Evolutionary conservation across 2,797 vertebrate species (phyloP).

Genomic region (Hyperoplus lanceolatus): DNA sequence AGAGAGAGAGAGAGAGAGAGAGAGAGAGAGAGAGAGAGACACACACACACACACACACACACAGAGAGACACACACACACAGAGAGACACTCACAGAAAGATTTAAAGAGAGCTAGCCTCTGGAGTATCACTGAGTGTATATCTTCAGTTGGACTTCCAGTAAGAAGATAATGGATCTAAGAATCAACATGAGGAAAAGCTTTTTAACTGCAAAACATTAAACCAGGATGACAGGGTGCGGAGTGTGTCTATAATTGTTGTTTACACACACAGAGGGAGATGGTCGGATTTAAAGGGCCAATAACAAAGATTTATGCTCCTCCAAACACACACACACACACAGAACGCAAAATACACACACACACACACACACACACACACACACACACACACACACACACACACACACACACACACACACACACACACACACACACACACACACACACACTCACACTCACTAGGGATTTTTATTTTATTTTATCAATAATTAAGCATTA

Average conservation of each 20-base stretch:
- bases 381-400: no score
- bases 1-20: not conserved
- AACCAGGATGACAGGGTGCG: not conserved
- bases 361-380: not conserved
- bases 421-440: no score
- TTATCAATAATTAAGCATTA: no score
- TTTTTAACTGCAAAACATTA: not conserved
- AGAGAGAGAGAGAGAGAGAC: not conserved
- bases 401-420: no score
- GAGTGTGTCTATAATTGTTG: not conserved
- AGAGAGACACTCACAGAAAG: no score
- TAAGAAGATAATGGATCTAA: constrained; percentile 22
- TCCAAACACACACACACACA: not conserved
- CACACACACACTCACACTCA: no score
- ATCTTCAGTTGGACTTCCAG: constrained; percentile 32
- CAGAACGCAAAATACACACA: no score
- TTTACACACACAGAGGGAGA: not conserved
- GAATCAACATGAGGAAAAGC: not conserved
- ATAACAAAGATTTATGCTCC: not conserved
- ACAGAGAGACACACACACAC: no score
- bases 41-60: no score
- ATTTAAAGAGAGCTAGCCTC: no score
- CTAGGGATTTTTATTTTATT: no score
- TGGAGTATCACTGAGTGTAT: constrained; percentile 29
- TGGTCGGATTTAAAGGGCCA: not conserved